Evolutionary conservation across 2,113 vertebrate genomes (phyloP).

Genomic region (Ceyx cyanopectus): DNA sequence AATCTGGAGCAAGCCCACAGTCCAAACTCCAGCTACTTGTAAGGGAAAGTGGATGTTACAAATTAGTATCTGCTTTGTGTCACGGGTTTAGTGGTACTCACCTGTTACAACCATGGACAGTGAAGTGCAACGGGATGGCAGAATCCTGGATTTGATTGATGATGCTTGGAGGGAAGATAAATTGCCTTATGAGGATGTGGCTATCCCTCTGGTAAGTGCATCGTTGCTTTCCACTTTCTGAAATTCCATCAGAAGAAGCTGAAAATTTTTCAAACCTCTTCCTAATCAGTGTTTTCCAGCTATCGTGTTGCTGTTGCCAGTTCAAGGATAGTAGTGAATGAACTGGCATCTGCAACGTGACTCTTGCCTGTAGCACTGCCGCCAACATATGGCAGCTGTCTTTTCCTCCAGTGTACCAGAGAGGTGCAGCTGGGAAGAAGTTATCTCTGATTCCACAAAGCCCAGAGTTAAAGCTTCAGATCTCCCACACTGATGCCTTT

Average conservation of each 20-base stretch:
- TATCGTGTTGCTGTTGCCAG: not conserved
- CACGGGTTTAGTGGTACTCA: not conserved
- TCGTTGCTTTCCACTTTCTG: not conserved
- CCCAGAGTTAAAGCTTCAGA: not conserved
- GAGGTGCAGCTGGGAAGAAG: not conserved
- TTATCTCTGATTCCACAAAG: not conserved
- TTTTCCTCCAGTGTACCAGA: not conserved
- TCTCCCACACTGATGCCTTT: not conserved
- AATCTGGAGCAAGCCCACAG: not conserved
- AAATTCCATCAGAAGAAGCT: not conserved
- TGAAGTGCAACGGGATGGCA: slow-evolving; percentile 94
- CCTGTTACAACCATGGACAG: slow-evolving; percentile 86
- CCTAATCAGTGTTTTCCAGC: not conserved
- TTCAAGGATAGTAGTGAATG: not conserved
- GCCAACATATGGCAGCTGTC: not conserved
- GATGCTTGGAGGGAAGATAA: slow-evolving; percentile 97
- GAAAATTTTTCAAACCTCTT: not conserved
- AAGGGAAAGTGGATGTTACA: too few species aligned
- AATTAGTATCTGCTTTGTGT: not conserved
- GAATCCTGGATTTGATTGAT: slow-evolving; percentile 95
- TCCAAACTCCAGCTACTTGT: not conserved
- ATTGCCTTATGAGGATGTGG: slow-evolving; percentile 95
- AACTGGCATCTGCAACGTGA: not conserved
- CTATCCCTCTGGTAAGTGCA: slow-evolving; percentile 90
- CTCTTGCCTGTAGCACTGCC: fast-evolving